Base-by-base conservation (phyloP, 2,113 vertebrate species). In the Sciurus niger region DNA sequence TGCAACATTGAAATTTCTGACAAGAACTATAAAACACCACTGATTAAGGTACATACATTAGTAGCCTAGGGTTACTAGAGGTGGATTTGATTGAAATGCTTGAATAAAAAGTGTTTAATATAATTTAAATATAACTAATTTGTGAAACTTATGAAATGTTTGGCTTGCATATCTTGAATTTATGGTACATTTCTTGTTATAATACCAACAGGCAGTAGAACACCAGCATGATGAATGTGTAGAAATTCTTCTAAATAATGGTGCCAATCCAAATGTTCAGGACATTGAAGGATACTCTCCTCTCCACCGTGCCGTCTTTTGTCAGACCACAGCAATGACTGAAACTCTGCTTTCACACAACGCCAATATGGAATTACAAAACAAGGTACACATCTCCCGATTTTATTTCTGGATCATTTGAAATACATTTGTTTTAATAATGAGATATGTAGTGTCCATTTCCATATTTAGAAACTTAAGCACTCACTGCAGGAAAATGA, bases 1-100 rank as follows among this genome's bases (percentile, higher is more conserved):
- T 99, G 99, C 85, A 99, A 99, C 37, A 98, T 99, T n/a, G 99
- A 99, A 97, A 96, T 99, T 90, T 97, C 98, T 90, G 99, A 99
- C 98, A 98, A 53, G 96, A 99, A 99, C 58, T 99, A 98, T 37
- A 98, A 98, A 97, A 99, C 99, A 0, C 99, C 99, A 17, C 98
- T 99, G 96, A 99, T 99, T 98, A 99, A 99, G 99, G 99, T 99
- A 99, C 0, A 12, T n/a, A 18, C 1, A 8, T 25, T 3, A 16
- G 30, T 53, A 25, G 32, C 18, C 37, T 77, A 11, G 16, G 10
- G 0, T 82, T 60, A 60, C 85, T 68, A 4, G n/a, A 78, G 37
- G 28, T 46, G 68, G 34, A 78, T 72, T 70, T 79, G 8, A 77
- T 83, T 65, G n/a, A 51, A 72, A 48, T 43, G 3, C n/a, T 72